phyloP scores from a whole-genome alignment of 2,113 vertebrate genomes.

The Laticauda colubrina region DNA sequence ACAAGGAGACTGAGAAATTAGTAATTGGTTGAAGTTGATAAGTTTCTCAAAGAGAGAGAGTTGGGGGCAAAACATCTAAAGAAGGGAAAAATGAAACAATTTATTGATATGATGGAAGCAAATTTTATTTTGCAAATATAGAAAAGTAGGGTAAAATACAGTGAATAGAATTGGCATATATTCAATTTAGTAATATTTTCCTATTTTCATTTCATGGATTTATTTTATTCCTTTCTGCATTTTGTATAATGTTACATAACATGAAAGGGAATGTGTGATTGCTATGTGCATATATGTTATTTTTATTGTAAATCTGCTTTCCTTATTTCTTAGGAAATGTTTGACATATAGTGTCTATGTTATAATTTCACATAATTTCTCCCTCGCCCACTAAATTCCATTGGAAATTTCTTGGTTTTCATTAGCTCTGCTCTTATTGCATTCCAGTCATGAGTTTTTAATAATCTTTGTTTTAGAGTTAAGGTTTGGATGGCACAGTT shows the following conservation, averaged over 20 bases:
- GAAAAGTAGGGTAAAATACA: not conserved
- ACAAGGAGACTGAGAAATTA: not conserved
- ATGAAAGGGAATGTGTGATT: not conserved
- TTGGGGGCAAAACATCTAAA: not conserved
- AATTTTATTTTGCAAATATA: not conserved
- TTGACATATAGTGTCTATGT: not conserved
- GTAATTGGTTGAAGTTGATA: not conserved
- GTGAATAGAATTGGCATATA: not conserved
- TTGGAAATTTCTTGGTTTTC: not conserved
- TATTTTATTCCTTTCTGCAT: not conserved
- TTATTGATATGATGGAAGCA: not conserved
- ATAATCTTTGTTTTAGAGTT: no score
- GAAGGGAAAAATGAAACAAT: not conserved
- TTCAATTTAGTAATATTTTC: not conserved
- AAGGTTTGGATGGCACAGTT: no score
- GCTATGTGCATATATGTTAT: not conserved
- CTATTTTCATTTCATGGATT: not conserved
- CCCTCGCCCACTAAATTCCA: not conserved
- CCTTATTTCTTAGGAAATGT: not conserved
- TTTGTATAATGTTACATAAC: not conserved
- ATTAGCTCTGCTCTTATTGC: not conserved
- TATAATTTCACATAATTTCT: not conserved
- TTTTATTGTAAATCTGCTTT: not conserved
- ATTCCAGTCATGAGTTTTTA: not conserved
- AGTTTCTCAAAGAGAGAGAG: not conserved